These are phyloP conservation scores for Gambusia affinis DNA, from an alignment of 2,113 vertebrate genomes.

Conservation along the genomic window DNA sequence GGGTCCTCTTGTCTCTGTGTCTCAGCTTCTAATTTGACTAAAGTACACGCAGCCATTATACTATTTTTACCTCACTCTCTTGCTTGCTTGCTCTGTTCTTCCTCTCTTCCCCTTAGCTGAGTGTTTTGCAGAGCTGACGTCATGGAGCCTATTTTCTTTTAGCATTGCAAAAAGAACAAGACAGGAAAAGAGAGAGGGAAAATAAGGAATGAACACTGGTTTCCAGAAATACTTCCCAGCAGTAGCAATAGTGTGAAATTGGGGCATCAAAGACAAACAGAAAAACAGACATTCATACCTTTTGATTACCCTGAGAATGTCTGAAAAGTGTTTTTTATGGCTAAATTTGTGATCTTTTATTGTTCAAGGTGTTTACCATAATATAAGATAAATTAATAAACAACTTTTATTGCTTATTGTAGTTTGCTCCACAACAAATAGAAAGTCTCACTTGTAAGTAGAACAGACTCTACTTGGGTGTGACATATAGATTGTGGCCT, in stretches of 20 bases:
- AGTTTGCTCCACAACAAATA: too few species aligned
- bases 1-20: constrained; percentile 44
- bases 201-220: constrained; percentile 32
- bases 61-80: constrained; percentile 67
- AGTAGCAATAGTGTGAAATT: not conserved
- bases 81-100: constrained; percentile 28
- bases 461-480: too few species aligned
- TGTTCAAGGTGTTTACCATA: too few species aligned
- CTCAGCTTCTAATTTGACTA: constrained; percentile 71
- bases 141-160: constrained; percentile 61
- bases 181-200: not conserved
- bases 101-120: constrained; percentile 35
- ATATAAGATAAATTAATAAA: too few species aligned
- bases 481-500: too few species aligned
- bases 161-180: constrained; percentile 42
- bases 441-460: too few species aligned
- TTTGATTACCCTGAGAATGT: not conserved
- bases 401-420: too few species aligned
- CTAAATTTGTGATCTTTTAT: too few species aligned
- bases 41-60: constrained; percentile 68
- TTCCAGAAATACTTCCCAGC: constrained; percentile 50
- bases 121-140: constrained; percentile 68
- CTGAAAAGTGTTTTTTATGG: not conserved
- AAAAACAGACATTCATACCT: not conserved
- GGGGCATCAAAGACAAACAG: not conserved